These are phyloP conservation scores for Anthoptus insignis DNA, from an alignment of 2,888 invertebrate genomes.

Conservation along the genomic window DNA sequence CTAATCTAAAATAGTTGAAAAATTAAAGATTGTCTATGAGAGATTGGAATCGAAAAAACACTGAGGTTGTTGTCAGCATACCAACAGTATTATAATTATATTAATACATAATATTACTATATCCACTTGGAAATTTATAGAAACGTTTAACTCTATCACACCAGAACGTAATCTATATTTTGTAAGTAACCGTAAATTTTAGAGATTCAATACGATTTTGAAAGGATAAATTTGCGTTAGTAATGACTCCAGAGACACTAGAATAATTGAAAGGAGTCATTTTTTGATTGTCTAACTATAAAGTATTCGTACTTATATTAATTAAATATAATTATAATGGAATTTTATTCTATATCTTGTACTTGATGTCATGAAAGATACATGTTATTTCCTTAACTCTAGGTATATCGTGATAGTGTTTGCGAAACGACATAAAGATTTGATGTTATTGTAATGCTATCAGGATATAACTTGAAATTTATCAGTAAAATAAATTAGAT, in stretches of 20 bases:
- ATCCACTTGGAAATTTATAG: not conserved
- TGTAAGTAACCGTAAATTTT: conserved; percentile 20
- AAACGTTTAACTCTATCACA: not conserved
- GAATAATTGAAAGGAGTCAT: conserved; percentile 10
- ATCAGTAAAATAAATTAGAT: conserved; percentile 15
- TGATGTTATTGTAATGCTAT: not conserved
- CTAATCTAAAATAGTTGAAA: not conserved
- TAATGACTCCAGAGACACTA: not conserved
- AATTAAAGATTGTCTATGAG: too few species aligned
- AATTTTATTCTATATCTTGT: conserved; percentile 23
- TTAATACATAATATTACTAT: not conserved
- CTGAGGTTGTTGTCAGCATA: conserved; percentile 1
- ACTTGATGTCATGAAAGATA: conserved; percentile 27
- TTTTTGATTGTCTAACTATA: conserved; percentile 26
- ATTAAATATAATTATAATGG: conserved; percentile 14
- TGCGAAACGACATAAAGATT: not conserved
- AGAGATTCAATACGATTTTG: conserved; percentile 15
- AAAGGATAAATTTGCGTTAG: conserved; percentile 3
- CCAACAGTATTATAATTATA: conserved; percentile 12
- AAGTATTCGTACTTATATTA: conserved; percentile 17
- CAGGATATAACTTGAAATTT: conserved; percentile 25
- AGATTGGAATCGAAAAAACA: not conserved
- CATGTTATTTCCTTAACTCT: conserved; percentile 25
- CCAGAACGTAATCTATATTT: conserved; percentile 1
- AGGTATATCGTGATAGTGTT: conserved; percentile 28